A percentile compares a stretch with the other conserved stretches of the same genome.
phyloP scores from a whole-genome alignment of 2,113 vertebrate genomes.

The Thamnophis sirtalis region DNA sequence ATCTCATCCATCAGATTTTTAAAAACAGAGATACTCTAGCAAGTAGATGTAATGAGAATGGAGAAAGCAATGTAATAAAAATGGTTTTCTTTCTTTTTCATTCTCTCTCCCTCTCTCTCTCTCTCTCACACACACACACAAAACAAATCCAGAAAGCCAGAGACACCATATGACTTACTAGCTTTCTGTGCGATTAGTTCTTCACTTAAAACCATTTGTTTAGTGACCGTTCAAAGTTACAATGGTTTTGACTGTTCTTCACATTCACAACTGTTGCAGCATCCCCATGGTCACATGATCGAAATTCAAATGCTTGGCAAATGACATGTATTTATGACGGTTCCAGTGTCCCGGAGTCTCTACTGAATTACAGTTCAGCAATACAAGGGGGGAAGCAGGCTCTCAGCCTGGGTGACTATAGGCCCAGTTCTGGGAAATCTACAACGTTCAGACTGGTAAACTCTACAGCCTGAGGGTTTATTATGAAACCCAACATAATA shows the following conservation, averaged over 20 bases:
- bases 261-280: not conserved
- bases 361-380: not conserved
- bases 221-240: not conserved
- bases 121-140: no score
- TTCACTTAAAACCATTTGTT: not conserved
- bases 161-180: not conserved
- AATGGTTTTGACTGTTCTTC: not conserved
- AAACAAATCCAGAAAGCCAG: not conserved
- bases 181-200: not conserved
- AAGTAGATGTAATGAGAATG: not conserved
- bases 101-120: no score
- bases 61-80: not conserved
- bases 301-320: not conserved
- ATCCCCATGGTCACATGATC: no score
- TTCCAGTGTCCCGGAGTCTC: not conserved
- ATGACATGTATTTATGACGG: not conserved
- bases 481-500: not conserved
- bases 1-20: not conserved
- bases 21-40: conserved; percentile 3
- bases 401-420: not conserved
- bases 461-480: not conserved
- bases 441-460: not conserved
- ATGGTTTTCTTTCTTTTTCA: not conserved
- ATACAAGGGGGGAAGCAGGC: not conserved
- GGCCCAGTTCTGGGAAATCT: not conserved